phyloP scores from a whole-genome alignment of 2,888 invertebrate genomes.

The Frankliniella intonsa region DNA sequence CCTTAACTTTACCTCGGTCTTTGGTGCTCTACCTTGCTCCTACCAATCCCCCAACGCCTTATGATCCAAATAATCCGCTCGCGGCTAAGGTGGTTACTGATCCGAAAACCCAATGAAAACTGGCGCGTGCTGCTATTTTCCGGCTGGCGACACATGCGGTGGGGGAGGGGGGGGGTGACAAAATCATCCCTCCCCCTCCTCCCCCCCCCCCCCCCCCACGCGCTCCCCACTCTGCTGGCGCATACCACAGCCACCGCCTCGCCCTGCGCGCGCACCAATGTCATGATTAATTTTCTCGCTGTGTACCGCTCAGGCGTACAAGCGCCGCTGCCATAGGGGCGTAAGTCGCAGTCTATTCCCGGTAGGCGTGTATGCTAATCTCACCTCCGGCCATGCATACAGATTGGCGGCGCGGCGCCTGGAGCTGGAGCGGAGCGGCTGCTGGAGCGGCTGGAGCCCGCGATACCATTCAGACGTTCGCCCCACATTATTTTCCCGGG shows the following conservation, averaged over 20 bases:
- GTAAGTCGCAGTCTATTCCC: background rate
- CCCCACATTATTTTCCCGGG: background rate
- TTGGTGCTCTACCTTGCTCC: no score
- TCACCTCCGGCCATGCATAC: conserved; percentile 8
- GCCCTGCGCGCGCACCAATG: no score
- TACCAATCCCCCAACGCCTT: no score
- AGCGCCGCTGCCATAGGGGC: background rate
- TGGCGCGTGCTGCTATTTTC: background rate
- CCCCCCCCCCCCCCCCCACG: background rate
- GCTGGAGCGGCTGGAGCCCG: no score
- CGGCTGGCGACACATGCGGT: background rate
- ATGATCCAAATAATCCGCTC: no score
- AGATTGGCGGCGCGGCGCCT: background rate
- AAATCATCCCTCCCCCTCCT: background rate
- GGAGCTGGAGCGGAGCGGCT: no score
- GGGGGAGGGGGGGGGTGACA: background rate
- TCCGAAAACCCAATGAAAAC: conserved; percentile 8
- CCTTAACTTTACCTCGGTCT: no score
- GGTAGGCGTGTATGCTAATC: conserved; percentile 5
- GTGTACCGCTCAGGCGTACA: no score
- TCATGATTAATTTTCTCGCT: conserved; percentile 3
- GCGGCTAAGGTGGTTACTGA: background rate
- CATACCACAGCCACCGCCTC: no score
- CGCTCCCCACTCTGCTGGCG: background rate
- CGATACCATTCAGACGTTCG: background rate